Evolutionary conservation across 2,113 vertebrate species (phyloP).

Genomic region (Aegithalos caudatus): DNA sequence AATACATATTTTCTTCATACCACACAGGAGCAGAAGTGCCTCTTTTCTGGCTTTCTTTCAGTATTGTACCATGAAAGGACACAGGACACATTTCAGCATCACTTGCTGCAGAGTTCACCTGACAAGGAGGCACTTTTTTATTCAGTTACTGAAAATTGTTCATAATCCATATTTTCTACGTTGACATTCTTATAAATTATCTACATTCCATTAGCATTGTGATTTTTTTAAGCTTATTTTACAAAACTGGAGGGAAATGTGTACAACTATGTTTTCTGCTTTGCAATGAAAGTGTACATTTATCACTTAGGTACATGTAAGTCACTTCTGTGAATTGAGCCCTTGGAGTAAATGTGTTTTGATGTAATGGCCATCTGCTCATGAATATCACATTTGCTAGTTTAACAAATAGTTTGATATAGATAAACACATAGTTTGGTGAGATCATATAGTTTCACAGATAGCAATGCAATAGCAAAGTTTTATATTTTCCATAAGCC

Average conservation of each 20-base stretch:
- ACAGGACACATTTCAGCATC: background rate
- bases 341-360: constrained; percentile 69
- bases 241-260: constrained; percentile 39
- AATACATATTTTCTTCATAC: background rate
- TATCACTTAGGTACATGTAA: constrained; percentile 65
- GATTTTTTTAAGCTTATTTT: constrained; percentile 21
- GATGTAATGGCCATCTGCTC: constrained; percentile 75
- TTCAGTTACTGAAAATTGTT: background rate
- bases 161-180: background rate
- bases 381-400: constrained; percentile 61
- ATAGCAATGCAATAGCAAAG: constrained; percentile 44
- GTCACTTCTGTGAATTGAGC: constrained; percentile 61
- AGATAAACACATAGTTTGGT: constrained; percentile 59
- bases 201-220: background rate
- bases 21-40: background rate
- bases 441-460: constrained; percentile 52
- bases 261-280: constrained; percentile 26
- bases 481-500: constrained; percentile 27
- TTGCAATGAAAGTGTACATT: constrained; percentile 34
- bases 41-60: background rate
- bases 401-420: constrained; percentile 56
- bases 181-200: constrained; percentile 25
- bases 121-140: background rate
- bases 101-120: background rate
- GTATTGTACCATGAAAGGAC: background rate